Base-by-base conservation (phyloP, 2,888 invertebrate species). In the Therioaphis trifolii region DNA sequence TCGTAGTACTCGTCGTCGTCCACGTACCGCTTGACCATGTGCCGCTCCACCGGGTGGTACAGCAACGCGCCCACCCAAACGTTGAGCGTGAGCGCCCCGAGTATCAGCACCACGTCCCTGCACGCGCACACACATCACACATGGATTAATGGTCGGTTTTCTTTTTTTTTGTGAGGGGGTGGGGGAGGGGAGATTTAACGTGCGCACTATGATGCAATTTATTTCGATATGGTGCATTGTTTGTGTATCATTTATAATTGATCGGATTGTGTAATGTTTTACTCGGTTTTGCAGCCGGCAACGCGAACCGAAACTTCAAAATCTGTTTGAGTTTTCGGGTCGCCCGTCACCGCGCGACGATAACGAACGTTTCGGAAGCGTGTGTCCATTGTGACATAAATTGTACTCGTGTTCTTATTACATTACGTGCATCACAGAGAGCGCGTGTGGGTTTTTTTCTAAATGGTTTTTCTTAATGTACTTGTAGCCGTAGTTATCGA, bases 31-130 rank as follows among this genome's bases (percentile, higher is more conserved):
- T 91, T 91, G 86, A 94, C 92, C 92, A 95, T 91, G 87, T 96
- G 95, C 86, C 92, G 92, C 86, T 94, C 93, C 0, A 95, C 95
- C 0, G 95, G 95, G 85, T 95, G 94, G 89, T 95, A 96, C 72
- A 96, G 92, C 18, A 95, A 88, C 4, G 95, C 95, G 0, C 95
- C 94, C 14, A 95, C 94, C 92, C 94, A 94, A 0, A 94, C 94
- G 88, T 96, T 95, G 72, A 96, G 89, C 87, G 95, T 94, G 21
- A 95, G 90, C 15, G 93, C 96, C 35, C 95, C 95, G 90, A 96
- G 92, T 82, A 96, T 92, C 40, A 96, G 89, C 7, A 95, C 93
- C 4, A 95, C 93, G 18, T 94, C 95, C 87, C 95, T 94, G 90
- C 43, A 89, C 63, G 35, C 58, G 21, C 76, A 66, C 77, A 76